Evolutionary conservation across 2,797 vertebrate species (phyloP).

Genomic region (Coracias cyanogaster): DNA sequence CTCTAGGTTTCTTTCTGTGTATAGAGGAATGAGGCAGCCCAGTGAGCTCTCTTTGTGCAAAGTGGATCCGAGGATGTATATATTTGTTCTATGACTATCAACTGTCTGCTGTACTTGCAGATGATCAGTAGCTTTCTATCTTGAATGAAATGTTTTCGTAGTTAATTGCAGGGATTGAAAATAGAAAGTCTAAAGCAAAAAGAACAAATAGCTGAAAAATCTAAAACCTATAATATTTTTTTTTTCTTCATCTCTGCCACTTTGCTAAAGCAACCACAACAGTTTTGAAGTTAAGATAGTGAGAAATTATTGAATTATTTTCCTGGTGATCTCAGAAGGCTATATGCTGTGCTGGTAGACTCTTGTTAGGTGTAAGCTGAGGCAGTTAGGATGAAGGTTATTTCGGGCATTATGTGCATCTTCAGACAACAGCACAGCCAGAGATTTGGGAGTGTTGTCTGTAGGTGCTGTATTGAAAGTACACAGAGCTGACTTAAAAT

Average conservation of each 20-base stretch:
- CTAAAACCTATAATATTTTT: background rate
- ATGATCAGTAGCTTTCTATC: background rate
- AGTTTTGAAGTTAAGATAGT: background rate
- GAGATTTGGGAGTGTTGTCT: background rate
- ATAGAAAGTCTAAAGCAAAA: background rate
- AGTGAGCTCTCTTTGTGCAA: background rate
- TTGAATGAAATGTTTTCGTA: background rate
- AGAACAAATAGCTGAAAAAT: background rate
- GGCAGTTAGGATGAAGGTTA: background rate
- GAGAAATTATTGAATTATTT: background rate
- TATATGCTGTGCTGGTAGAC: background rate
- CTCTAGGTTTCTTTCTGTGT: background rate
- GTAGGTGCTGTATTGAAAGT: accelerated
- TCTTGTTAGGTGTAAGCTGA: background rate
- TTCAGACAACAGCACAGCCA: background rate
- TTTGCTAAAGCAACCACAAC: background rate
- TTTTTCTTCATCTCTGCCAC: background rate
- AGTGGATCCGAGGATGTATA: background rate
- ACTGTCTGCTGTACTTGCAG: background rate
- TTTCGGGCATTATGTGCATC: background rate
- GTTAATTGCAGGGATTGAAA: background rate
- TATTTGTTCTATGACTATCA: background rate
- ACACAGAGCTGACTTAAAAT: background rate
- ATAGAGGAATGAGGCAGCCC: background rate
- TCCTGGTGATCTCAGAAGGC: background rate